These are phyloP conservation scores for Linnaemya vulpina DNA, from an alignment of 2,888 invertebrate species.

Conservation along the genomic window DNA sequence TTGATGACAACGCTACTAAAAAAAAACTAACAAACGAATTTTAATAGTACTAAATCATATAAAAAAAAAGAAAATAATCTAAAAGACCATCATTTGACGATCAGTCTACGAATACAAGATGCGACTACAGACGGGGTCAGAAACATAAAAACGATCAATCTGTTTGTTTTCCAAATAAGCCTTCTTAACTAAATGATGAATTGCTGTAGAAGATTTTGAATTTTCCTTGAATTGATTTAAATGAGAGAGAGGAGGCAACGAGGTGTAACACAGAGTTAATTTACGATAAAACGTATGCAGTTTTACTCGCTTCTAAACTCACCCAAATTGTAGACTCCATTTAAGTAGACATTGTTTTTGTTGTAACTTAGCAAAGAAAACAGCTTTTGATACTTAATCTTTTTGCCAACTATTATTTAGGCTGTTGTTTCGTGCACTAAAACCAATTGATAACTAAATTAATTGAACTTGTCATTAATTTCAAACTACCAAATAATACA, in stretches of 20 bases:
- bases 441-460: constrained; percentile 72
- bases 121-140: constrained; percentile 19
- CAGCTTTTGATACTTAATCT: neutral
- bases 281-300: neutral
- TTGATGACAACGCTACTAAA: constrained; percentile 64
- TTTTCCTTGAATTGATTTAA: constrained; percentile 78
- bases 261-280: neutral
- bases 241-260: constrained; percentile 76
- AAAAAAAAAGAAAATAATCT: constrained; percentile 1
- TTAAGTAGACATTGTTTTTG: neutral
- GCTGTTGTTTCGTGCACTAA: constrained; percentile 57
- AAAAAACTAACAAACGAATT: constrained; percentile 26
- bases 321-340: constrained; percentile 68
- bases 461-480: constrained; percentile 65
- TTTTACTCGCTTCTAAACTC: constrained; percentile 28
- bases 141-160: constrained; percentile 15
- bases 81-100: constrained; percentile 35
- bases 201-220: constrained; percentile 21
- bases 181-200: constrained; percentile 8
- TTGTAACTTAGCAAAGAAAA: neutral
- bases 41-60: constrained; percentile 40
- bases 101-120: constrained; percentile 21
- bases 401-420: constrained; percentile 5
- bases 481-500: constrained; percentile 59
- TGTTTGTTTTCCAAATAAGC: neutral